Conservation (phyloP, 2,113 vertebrate genomes). For the Chunga burmeisteri region DNA sequence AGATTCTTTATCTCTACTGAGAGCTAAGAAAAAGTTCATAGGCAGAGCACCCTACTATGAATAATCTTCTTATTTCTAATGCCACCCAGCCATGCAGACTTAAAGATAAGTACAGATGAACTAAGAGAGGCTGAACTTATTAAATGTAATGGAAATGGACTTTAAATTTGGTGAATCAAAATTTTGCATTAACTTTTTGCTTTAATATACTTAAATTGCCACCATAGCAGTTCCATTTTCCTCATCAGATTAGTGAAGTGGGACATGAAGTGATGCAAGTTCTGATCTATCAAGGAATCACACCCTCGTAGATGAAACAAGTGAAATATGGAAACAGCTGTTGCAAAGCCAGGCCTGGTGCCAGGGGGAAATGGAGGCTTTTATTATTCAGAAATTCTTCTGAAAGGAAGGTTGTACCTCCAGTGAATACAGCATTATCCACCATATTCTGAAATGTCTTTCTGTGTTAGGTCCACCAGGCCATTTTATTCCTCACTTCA, state of each 20-base stretch:
- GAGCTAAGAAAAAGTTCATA: slow-evolving; percentile 35
- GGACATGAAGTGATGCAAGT: slow-evolving; percentile 27
- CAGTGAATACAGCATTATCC: background rate
- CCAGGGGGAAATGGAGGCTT: background rate
- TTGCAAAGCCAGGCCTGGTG: background rate
- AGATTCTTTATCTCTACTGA: slow-evolving; percentile 30
- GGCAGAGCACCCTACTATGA: slow-evolving; percentile 44
- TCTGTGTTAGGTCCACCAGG: background rate
- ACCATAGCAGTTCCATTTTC: slow-evolving; percentile 17
- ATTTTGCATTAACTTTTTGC: slow-evolving; percentile 46
- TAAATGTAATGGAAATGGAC: slow-evolving; percentile 60
- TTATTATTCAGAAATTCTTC: background rate
- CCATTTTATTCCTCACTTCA: background rate
- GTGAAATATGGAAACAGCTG: background rate
- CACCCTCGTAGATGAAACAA: background rate
- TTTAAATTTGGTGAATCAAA: slow-evolving; percentile 61
- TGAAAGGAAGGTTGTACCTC: background rate
- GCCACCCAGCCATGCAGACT: slow-evolving; percentile 56
- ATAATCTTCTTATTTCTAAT: slow-evolving; percentile 65
- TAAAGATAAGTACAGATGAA: slow-evolving; percentile 62
- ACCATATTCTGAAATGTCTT: background rate
- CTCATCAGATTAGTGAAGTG: slow-evolving; percentile 52
- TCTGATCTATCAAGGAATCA: background rate
- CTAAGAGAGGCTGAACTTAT: slow-evolving; percentile 56
- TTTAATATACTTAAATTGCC: slow-evolving; percentile 23